Evolutionary conservation across 2,797 vertebrate species (phyloP).

Genomic region (Nyctalus aviator): DNA sequence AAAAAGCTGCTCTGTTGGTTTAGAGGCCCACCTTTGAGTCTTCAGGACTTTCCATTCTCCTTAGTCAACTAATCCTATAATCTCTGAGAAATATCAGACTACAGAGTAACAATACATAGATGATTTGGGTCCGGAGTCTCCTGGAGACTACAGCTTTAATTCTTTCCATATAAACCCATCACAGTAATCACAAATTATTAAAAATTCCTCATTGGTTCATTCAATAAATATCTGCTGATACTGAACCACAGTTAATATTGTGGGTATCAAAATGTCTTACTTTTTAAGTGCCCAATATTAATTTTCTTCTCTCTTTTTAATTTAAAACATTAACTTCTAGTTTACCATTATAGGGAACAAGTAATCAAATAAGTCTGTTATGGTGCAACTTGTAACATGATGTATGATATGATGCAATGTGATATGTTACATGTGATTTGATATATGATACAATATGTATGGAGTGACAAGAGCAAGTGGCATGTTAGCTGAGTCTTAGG

Average conservation of each 20-base stretch:
- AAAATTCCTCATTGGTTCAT: not conserved
- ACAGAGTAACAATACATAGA: not conserved
- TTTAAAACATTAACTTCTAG: not conserved
- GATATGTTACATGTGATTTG: not conserved
- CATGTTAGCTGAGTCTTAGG: not conserved
- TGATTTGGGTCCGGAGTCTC: not conserved
- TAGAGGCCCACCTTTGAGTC: not conserved
- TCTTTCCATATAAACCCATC: not conserved
- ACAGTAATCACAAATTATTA: not conserved
- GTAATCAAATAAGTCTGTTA: not conserved
- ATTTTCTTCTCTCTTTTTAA: constrained; percentile 8
- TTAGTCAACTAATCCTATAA: not conserved
- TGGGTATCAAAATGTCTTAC: not conserved
- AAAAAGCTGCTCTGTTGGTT: not conserved
- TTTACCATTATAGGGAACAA: not conserved
- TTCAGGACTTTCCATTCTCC: not conserved
- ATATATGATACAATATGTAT: not conserved
- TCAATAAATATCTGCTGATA: not conserved
- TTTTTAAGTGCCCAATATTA: not conserved
- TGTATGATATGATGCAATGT: not conserved
- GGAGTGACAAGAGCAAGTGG: not conserved
- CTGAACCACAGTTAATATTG: not conserved
- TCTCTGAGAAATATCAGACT: not conserved
- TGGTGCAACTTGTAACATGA: not conserved
- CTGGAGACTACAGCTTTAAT: not conserved